phyloP scores from a whole-genome alignment of 2,113 vertebrate genomes.

The Rhinichthys klamathensis region DNA sequence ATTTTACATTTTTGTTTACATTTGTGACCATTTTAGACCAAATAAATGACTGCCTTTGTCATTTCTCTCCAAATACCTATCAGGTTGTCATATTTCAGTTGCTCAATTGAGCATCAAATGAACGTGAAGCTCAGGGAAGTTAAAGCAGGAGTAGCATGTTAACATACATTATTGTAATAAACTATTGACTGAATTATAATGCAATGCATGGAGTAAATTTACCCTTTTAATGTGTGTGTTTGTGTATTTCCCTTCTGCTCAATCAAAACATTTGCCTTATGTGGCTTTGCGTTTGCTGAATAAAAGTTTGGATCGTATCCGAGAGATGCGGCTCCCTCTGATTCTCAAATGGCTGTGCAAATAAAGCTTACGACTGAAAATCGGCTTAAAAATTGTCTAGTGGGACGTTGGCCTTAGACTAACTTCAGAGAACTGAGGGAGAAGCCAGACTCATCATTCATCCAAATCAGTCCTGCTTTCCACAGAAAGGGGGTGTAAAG shows the following conservation, averaged over 20 bases:
- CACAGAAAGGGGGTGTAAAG: not conserved
- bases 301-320: not conserved
- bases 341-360: not conserved
- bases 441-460: constrained; percentile 10
- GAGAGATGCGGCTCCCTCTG: not conserved
- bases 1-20: not conserved
- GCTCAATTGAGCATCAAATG: not conserved
- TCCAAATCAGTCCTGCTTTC: constrained; percentile 11
- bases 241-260: not conserved
- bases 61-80: not conserved
- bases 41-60: no score
- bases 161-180: not conserved
- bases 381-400: constrained; percentile 16
- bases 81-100: no score
- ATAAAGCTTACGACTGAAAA: constrained; percentile 13
- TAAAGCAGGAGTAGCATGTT: not conserved
- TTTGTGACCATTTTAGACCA: not conserved
- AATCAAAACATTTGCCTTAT: not conserved
- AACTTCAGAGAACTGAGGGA: constrained; percentile 3
- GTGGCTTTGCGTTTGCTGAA: not conserved
- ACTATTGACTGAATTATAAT: not conserved
- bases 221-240: not conserved
- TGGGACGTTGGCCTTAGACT: constrained; percentile 1
- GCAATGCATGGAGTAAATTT: not conserved
- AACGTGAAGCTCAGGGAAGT: not conserved